Conservation (phyloP, 2,888 invertebrate species). For the Dorcus parallelipipedus region DNA sequence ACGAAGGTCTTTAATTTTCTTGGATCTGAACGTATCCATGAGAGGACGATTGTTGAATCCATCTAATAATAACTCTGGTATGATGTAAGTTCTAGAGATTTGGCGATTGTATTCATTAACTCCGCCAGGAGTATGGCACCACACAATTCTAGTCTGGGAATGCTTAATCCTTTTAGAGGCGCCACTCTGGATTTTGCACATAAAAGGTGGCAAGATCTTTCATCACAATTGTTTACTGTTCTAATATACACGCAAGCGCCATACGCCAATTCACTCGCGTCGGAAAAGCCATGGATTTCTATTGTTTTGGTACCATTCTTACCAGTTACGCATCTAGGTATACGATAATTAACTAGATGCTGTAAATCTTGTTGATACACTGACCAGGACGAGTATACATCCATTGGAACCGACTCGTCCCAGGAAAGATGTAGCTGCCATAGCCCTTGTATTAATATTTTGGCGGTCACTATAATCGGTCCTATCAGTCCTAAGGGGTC, state of each 20-base stretch:
- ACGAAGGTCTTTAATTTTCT: slow-evolving; percentile 19
- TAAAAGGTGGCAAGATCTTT: slow-evolving; percentile 16
- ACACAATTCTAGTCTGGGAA: slow-evolving; percentile 21
- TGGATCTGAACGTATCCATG: slow-evolving; percentile 11
- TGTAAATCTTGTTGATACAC: slow-evolving; percentile 8
- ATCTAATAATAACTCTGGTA: slow-evolving; percentile 17
- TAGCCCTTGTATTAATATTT: slow-evolving; percentile 25
- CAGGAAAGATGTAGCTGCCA: slow-evolving; percentile 22
- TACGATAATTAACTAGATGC: slow-evolving; percentile 16
- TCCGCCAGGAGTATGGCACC: slow-evolving; percentile 21
- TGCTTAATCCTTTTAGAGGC: slow-evolving; percentile 22
- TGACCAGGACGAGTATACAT: slow-evolving; percentile 15
- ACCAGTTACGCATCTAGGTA: not conserved
- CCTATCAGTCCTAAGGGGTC: slow-evolving; percentile 29
- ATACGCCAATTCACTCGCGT: slow-evolving; percentile 25
- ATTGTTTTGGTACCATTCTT: slow-evolving; percentile 1
- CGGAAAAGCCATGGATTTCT: slow-evolving; percentile 27
- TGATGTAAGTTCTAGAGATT: slow-evolving; percentile 6
- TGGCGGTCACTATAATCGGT: slow-evolving; percentile 25
- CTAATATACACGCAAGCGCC: slow-evolving; percentile 29
- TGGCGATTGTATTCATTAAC: slow-evolving; percentile 12
- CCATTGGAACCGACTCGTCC: slow-evolving; percentile 19
- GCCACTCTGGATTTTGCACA: slow-evolving; percentile 31
- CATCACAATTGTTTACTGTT: slow-evolving; percentile 6
- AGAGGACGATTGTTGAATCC: slow-evolving; percentile 21